Conservation (phyloP, 2,797 vertebrate genomes). For the Alca torda region DNA sequence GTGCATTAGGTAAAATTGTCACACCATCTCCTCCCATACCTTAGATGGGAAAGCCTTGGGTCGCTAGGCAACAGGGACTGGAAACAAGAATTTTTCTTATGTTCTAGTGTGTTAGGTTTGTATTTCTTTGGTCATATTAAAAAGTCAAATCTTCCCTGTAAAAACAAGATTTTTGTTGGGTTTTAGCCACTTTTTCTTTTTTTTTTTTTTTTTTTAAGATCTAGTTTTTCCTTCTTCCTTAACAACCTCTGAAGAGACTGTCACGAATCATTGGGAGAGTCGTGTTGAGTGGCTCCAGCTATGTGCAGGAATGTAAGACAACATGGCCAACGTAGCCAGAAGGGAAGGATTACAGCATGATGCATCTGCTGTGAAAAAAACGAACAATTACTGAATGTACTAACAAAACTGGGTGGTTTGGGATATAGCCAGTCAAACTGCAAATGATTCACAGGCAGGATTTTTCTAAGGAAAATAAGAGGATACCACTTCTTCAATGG, state of each 20-base stretch:
- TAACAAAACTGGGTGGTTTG: slow-evolving; percentile 58
- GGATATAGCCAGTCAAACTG: slow-evolving; percentile 31
- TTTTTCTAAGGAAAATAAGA: slow-evolving; percentile 56
- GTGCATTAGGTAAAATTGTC: slow-evolving; percentile 18
- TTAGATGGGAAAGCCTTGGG: slow-evolving; percentile 14
- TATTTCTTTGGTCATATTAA: slow-evolving; percentile 17
- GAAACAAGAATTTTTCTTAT: background rate
- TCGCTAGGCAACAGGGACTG: slow-evolving; percentile 45
- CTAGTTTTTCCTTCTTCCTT: slow-evolving; percentile 22
- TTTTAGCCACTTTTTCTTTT: background rate
- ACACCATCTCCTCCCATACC: background rate
- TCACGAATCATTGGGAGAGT: background rate
- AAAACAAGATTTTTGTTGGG: background rate
- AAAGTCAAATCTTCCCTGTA: background rate
- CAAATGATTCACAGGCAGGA: slow-evolving; percentile 59
- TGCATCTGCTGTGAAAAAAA: slow-evolving; percentile 63
- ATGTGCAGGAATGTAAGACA: slow-evolving; percentile 50
- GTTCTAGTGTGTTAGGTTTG: background rate
- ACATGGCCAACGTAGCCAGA: slow-evolving; percentile 19
- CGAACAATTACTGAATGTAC: slow-evolving; percentile 55
- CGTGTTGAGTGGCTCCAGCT: slow-evolving; percentile 28
- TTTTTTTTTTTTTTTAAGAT: background rate
- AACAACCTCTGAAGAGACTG: slow-evolving; percentile 38
- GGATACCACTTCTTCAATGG: slow-evolving; percentile 49
- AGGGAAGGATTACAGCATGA: slow-evolving; percentile 58